Percentiles rank a stretch among this genome's conserved stretches.
Evolutionary conservation across 2,888 invertebrate genomes (phyloP).

Genomic region (Mythimna vitellina): DNA sequence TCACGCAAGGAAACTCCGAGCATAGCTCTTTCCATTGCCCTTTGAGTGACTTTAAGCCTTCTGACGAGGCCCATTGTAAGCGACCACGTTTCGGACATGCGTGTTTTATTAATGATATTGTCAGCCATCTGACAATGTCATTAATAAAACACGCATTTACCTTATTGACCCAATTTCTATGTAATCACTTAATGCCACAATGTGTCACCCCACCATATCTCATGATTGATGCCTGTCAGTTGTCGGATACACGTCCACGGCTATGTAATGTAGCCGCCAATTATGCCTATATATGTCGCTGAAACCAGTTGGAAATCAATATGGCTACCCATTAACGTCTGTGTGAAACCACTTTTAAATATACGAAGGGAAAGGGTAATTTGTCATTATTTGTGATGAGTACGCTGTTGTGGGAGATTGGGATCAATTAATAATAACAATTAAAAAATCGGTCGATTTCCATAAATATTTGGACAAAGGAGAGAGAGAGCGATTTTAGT

Average conservation of each 20-base stretch:
- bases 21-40: no score
- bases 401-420: slow-evolving; percentile 2
- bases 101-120: no score
- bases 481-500: not conserved
- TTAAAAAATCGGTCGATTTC: slow-evolving; percentile 4
- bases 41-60: no score
- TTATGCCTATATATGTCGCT: slow-evolving; percentile 48
- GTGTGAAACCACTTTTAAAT: slow-evolving; percentile 33
- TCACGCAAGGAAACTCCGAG: no score
- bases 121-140: no score
- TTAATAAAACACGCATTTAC: not conserved
- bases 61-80: no score
- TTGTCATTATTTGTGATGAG: slow-evolving; percentile 20
- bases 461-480: not conserved
- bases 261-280: slow-evolving; percentile 41
- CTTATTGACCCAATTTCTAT: slow-evolving; percentile 43
- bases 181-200: slow-evolving; percentile 48
- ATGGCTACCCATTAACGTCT: slow-evolving; percentile 33
- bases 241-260: slow-evolving; percentile 18
- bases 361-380: slow-evolving; percentile 8
- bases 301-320: slow-evolving; percentile 56
- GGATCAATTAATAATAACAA: slow-evolving; percentile 12
- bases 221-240: slow-evolving; percentile 47
- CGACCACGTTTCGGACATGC: no score
- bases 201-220: slow-evolving; percentile 32